phyloP scores from a whole-genome alignment of 2,113 vertebrate species.

The Puma concolor region DNA sequence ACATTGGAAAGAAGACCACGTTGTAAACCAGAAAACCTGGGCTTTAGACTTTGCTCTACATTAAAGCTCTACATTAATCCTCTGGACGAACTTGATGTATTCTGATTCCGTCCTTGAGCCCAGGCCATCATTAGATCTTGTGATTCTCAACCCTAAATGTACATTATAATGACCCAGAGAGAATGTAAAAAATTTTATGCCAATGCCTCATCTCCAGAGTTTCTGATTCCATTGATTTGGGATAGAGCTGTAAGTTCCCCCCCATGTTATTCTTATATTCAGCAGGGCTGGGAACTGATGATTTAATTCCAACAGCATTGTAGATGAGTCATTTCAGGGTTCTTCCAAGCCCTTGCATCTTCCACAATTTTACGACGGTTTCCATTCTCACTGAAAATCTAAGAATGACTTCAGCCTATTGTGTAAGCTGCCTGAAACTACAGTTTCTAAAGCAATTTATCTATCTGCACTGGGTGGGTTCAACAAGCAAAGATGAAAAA shows the following conservation, averaged over 20 bases:
- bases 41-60: neutral
- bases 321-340: constrained; percentile 19
- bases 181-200: neutral
- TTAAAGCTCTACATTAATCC: neutral
- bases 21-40: neutral
- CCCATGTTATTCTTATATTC: neutral
- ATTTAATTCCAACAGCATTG: neutral
- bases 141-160: neutral
- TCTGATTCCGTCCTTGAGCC: neutral
- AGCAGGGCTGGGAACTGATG: neutral
- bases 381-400: constrained; percentile 69
- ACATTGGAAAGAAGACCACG: neutral
- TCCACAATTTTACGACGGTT: constrained; percentile 49
- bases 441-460: constrained; percentile 30
- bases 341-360: constrained; percentile 48
- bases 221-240: neutral
- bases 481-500: constrained; percentile 59
- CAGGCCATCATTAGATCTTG: neutral
- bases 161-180: neutral
- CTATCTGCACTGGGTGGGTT: constrained; percentile 43
- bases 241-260: neutral
- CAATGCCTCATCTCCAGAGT: neutral
- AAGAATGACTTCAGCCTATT: constrained; percentile 75
- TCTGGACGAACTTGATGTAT: neutral
- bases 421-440: constrained; percentile 59